Percentiles rank a stretch among this genome's conserved stretches.
Conservation (phyloP, 2,113 vertebrate genomes). For the Pluvialis apricaria region DNA sequence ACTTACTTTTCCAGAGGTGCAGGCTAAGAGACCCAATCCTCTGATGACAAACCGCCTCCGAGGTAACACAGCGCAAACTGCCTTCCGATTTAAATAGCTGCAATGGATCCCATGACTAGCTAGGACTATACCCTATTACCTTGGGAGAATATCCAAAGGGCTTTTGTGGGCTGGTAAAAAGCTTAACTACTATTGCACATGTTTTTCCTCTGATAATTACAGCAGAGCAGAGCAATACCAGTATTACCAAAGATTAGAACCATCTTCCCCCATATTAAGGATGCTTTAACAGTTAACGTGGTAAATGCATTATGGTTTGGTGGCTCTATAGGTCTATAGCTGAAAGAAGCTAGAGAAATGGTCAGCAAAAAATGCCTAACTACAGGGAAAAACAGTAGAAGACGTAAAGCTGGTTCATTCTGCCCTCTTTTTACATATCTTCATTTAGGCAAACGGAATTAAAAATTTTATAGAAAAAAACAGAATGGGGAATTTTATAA, state of each 20-base stretch:
- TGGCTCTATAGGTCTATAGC: not conserved
- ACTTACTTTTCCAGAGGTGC: not conserved
- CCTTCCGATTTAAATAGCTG: not conserved
- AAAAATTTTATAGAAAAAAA: not conserved
- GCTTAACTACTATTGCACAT: not conserved
- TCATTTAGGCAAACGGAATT: not conserved
- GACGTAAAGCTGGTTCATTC: not conserved
- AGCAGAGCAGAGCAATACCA: not conserved
- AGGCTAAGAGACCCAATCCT: not conserved
- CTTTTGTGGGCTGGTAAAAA: not conserved
- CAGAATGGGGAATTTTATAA: not conserved
- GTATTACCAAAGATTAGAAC: not conserved
- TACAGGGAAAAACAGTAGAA: not conserved
- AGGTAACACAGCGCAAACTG: not conserved
- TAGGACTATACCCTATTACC: not conserved
- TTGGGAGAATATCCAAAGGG: not conserved
- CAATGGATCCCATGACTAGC: not conserved
- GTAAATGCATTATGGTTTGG: not conserved
- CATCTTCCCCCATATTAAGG: not conserved
- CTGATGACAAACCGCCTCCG: not conserved
- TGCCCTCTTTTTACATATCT: not conserved
- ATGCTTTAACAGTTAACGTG: not conserved
- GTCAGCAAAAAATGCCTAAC: not conserved
- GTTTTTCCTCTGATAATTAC: not conserved
- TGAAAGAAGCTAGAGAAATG: not conserved